phyloP scores from a whole-genome alignment of 2,113 vertebrate genomes.

The Hyla sarda region DNA sequence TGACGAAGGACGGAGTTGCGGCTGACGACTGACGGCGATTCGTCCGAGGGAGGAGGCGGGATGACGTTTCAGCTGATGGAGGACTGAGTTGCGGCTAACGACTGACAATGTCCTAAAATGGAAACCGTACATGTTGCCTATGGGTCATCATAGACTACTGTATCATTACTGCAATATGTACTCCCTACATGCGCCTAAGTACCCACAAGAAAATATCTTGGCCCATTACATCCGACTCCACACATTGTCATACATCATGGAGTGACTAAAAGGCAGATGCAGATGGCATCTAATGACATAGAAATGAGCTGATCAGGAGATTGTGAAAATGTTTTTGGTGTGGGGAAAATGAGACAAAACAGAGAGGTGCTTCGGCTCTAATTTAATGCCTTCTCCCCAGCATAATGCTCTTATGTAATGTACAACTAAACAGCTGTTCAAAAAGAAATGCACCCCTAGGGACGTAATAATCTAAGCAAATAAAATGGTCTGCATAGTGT shows the following conservation, averaged over 20 bases:
- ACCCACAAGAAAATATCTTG: not conserved
- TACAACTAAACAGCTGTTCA: conserved; percentile 44
- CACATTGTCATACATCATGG: conserved; percentile 29
- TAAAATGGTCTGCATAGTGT: conserved; percentile 18
- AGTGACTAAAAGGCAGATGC: conserved; percentile 43
- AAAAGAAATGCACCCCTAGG: conserved; percentile 18
- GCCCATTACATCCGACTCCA: conserved; percentile 22
- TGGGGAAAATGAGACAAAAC: conserved; percentile 35
- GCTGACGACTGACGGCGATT: too few relatives aligned
- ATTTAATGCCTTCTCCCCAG: conserved; percentile 19
- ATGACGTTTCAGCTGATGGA: too few relatives aligned
- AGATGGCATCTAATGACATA: conserved; percentile 19
- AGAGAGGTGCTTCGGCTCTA: conserved; percentile 28
- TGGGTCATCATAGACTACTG: not conserved
- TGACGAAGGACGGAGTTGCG: too few relatives aligned
- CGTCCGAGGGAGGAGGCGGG: too few relatives aligned
- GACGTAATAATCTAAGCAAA: conserved; percentile 17
- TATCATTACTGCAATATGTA: not conserved
- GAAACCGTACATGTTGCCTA: too few relatives aligned
- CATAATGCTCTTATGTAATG: conserved; percentile 42
- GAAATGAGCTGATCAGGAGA: not conserved
- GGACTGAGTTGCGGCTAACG: too few relatives aligned
- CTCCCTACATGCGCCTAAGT: not conserved
- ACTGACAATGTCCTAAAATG: too few relatives aligned
- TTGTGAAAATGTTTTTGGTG: conserved; percentile 32